Evolutionary conservation across 2,113 vertebrate genomes (phyloP).

Genomic region (Spilogale gracilis): DNA sequence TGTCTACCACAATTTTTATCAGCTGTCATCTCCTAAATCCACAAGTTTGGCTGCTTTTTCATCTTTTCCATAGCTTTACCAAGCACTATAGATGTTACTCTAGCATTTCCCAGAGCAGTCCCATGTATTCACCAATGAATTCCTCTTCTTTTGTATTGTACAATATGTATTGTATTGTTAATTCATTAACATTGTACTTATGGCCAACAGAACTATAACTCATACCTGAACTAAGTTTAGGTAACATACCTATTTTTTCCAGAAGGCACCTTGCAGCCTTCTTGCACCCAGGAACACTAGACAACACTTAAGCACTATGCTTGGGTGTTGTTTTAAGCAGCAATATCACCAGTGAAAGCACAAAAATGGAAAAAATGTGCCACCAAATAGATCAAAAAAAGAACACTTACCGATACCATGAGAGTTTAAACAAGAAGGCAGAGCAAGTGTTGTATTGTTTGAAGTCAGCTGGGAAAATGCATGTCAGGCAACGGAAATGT

Average conservation of each 20-base stretch:
- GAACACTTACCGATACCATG: not conserved
- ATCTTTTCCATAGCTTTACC: not conserved
- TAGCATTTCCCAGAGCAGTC: not conserved
- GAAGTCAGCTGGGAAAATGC: not conserved
- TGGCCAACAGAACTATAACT: not conserved
- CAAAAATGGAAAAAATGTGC: not conserved
- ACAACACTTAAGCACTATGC: not conserved
- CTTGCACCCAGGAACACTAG: not conserved
- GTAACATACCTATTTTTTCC: not conserved
- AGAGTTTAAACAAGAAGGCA: not conserved
- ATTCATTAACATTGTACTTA: not conserved
- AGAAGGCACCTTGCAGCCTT: not conserved
- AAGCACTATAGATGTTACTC: not conserved
- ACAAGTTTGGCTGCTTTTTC: not conserved
- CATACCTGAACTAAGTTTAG: not conserved
- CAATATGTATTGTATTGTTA: not conserved
- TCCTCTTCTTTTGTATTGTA: not conserved
- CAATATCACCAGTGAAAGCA: not conserved
- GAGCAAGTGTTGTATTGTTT: not conserved
- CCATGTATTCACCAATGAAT: not conserved
- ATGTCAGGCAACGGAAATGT: not conserved
- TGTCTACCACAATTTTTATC: not conserved
- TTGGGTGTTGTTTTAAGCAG: not conserved
- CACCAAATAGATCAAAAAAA: conserved; percentile 7
- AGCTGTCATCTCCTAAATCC: not conserved